A percentile compares a stretch with the other conserved stretches of the same genome.
Conservation (phyloP, 64 coral and sea anemone genomes). For the Platygyra sinensis region DNA sequence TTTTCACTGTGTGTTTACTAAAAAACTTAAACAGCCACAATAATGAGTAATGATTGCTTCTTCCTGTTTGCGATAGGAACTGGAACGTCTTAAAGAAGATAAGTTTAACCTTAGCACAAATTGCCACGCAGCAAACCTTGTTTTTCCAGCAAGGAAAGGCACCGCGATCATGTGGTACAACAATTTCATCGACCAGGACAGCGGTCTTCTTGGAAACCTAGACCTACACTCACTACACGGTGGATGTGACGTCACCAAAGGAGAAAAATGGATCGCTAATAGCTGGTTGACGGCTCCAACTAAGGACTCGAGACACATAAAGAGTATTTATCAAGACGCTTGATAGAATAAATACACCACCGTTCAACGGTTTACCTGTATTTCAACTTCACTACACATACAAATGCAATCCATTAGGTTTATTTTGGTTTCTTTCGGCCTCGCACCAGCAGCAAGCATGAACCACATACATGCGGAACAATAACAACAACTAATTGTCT, state of each 20-base stretch:
- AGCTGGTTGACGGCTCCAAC: slow-evolving; percentile 54
- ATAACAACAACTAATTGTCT: too few species aligned
- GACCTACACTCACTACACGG: slow-evolving; percentile 50
- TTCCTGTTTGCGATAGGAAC: background rate
- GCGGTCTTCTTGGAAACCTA: slow-evolving; percentile 35
- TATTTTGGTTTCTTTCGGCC: too few species aligned
- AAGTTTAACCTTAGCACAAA: slow-evolving; percentile 60
- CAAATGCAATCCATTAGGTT: too few species aligned
- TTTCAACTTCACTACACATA: too few species aligned
- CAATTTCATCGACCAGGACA: slow-evolving; percentile 47
- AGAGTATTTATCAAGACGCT: slow-evolving; percentile 48
- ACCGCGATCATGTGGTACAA: slow-evolving; percentile 74
- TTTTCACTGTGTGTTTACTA: too few species aligned
- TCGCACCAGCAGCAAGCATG: too few species aligned
- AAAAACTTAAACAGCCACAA: too few species aligned
- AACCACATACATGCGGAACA: too few species aligned
- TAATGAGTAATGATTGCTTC: too few species aligned
- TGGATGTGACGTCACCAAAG: slow-evolving; percentile 68
- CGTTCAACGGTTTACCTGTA: too few species aligned
- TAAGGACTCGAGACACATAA: slow-evolving; percentile 27
- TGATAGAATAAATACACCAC: background rate
- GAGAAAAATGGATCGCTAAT: slow-evolving; percentile 64
- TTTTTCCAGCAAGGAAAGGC: slow-evolving; percentile 54
- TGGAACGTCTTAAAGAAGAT: slow-evolving; percentile 4
- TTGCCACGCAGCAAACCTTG: slow-evolving; percentile 52